Base-by-base conservation (phyloP, 2,888 invertebrate genomes). In the Hololepta plana region DNA sequence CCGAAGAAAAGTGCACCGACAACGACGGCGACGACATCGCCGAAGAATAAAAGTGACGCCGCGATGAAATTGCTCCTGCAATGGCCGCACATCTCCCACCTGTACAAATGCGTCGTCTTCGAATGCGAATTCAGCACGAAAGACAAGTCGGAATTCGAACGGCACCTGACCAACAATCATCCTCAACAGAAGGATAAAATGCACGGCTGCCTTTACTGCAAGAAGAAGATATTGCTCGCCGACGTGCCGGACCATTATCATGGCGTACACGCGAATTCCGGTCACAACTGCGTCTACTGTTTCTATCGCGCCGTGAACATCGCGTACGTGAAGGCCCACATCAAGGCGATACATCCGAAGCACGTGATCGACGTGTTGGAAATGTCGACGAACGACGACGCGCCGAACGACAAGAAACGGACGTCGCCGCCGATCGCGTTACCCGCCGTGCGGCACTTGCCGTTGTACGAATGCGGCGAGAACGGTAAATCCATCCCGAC, bases 281-380 rank as follows among this genome's bases (percentile, higher is more conserved):
- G 58, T 14, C 75, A 53, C 39, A 66, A 67, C 15, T 80, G 80
- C 40, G 55, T 53, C 3, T 59, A 63, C 35, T 80, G 80, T 42
- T 67, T 76, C 40, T 79, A 76, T 45, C 56, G 77, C 24, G 67
- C 70, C 1, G 51, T 61, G 1, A 54, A 61, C 1, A 59, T 60
- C 24, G 64, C 66, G 28, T 62, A 71, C 24, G 69, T 76, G 0
- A 56, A 60, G 10, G 51, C 65, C 4, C 77, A 79, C 46, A 62
- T 65, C 21, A 36, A 44, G 8, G 43, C 52, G 9, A 41, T 45
- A 3, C 63, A 63, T 31, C 6, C 20, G 5, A n/a, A 3, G 3
- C 2, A 9, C 13, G 12, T 14, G 7, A 23, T 22, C 7, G 32
- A 32, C 19, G 32, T 29, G 12, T 29, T 24, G 2, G 32, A 24